phyloP scores from a whole-genome alignment of 92 coral and sea anemone species.

The Pocillopora grandis region DNA sequence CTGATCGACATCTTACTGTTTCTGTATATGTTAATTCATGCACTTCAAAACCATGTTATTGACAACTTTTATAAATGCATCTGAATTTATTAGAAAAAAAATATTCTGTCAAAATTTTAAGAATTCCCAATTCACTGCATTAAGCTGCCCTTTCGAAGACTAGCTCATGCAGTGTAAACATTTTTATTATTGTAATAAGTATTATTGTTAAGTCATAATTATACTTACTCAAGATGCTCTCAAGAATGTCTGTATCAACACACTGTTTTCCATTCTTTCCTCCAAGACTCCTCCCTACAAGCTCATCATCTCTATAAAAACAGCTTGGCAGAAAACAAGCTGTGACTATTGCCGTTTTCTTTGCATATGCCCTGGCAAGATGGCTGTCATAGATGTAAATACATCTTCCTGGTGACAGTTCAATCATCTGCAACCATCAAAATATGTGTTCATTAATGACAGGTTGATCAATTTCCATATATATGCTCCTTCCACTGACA shows the following conservation, averaged over 20 bases:
- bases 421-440: constrained; percentile 55
- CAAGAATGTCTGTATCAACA: constrained; percentile 45
- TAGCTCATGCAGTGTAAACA: constrained; percentile 22
- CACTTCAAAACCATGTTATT: constrained; percentile 9
- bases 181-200: background rate
- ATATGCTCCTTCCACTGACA: background rate
- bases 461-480: background rate
- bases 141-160: constrained; percentile 12
- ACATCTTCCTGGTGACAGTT: constrained; percentile 53
- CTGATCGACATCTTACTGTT: background rate
- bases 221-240: constrained; percentile 62
- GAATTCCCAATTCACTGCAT: constrained; percentile 19
- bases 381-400: constrained; percentile 56
- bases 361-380: constrained; percentile 45
- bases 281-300: constrained; percentile 36
- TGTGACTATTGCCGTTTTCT: constrained; percentile 26
- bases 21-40: constrained; percentile 6
- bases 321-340: constrained; percentile 52
- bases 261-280: too few relatives aligned
- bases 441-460: constrained; percentile 18
- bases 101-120: constrained; percentile 4
- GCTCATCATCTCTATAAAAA: constrained; percentile 49
- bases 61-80: constrained; percentile 18
- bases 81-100: background rate
- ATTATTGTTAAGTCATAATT: background rate